phyloP scores from a whole-genome alignment of 2,113 vertebrate genomes.

The Panurus biarmicus region DNA sequence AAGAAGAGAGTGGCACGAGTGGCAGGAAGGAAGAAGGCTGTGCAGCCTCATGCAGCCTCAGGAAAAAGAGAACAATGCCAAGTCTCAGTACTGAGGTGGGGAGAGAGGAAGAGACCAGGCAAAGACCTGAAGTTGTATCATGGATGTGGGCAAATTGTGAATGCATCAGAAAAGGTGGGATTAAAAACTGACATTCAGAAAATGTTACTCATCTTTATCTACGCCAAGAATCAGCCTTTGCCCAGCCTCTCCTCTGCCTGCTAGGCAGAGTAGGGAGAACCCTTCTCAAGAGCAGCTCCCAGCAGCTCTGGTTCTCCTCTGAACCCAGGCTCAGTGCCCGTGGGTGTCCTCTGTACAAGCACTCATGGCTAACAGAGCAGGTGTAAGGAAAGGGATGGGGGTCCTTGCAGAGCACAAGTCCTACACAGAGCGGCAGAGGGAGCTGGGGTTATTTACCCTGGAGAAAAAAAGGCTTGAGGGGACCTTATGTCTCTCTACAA shows the following conservation, averaged over 20 bases:
- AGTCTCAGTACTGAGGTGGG: too few species aligned
- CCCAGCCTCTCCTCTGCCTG: neutral
- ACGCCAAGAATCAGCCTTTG: neutral
- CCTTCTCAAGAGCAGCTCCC: neutral
- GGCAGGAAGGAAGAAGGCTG: too few species aligned
- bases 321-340: fast-evolving
- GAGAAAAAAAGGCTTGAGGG: neutral
- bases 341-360: neutral
- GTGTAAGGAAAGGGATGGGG: too few species aligned
- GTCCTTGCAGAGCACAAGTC: neutral
- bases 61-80: too few species aligned
- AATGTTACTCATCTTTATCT: neutral
- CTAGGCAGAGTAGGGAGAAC: fast-evolving
- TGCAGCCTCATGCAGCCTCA: too few species aligned
- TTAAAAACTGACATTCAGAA: neutral
- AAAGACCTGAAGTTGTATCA: neutral
- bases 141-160: too few species aligned
- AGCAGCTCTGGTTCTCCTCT: fast-evolving
- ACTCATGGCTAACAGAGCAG: fast-evolving
- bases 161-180: neutral
- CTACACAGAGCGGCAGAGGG: fast-evolving
- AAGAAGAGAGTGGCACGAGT: fast-evolving
- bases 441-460: neutral
- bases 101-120: fast-evolving
- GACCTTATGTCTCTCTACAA: too few species aligned